Evolutionary conservation across 2,797 vertebrate genomes (phyloP), one percentile per base, ranked within the genome.

Genomic region (Sitta carolinensis): DNA sequence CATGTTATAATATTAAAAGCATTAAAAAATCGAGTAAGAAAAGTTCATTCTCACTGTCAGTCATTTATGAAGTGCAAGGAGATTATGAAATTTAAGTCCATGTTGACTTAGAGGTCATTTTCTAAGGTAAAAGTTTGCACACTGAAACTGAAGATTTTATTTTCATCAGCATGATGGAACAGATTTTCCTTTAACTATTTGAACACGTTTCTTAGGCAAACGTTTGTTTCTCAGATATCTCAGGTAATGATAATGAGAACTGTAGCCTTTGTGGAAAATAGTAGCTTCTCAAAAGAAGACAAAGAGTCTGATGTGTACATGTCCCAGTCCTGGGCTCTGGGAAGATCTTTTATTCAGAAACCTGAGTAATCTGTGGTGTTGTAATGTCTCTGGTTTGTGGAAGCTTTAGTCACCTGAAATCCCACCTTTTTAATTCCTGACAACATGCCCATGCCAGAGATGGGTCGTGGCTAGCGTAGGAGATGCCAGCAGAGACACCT

Each of bases 371-470:
- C 68, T n/a, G 14, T 63, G 21, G 8, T 64, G 34, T 59, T 63
- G 34, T 1, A 6, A n/a, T 66, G 55, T 51, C 22, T 76, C 22
- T 7, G 6, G 50, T 76, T 76, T 0, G 0, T 47, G 17, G 30
- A 43, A 59, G 27, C 47, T 69, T 84, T 59, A 61, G 25, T 72
- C 58, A 57, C 38, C 67, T 75, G 67, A 57, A 85, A 40, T 63
- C 38, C 13, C 20, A 12, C 9, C 7, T 68, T 72, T 75, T 82
- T 47, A 43, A 11, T 48, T 79, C 17, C 12, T 50, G 40, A 13
- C 29, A 79, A n/a, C n/a, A 23, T 54, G 20, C 8, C 36, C 5
- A 0, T 40, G n/a, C 62, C 3, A 8, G 51, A 87, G 34, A 34
- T 25, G 34, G 59, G 48, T 19, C 55, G 2, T 9, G 26, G 3